Conservation (phyloP, 2,113 vertebrate species). For the Clarias macrocephalus region DNA sequence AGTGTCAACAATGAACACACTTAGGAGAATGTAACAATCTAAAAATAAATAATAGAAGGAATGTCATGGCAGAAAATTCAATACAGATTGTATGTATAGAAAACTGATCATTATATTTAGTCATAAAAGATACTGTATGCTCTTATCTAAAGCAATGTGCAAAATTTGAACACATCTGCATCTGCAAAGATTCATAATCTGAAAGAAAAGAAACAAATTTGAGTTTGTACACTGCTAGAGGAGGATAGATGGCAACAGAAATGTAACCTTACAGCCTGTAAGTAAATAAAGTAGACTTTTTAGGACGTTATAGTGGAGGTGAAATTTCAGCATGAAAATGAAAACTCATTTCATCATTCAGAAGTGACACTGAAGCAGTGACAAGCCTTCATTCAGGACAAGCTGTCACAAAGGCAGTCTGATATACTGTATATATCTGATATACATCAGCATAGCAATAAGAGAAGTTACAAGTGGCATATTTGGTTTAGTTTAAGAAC, state of each 20-base stretch:
- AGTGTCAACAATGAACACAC: background rate
- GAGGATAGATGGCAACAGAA: background rate
- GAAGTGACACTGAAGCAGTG: background rate
- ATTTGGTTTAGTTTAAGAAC: too few species aligned
- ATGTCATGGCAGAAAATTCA: background rate
- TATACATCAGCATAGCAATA: background rate
- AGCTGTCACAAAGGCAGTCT: background rate
- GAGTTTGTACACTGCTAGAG: background rate
- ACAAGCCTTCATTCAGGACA: background rate
- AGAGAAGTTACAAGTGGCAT: background rate
- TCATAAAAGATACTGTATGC: too few species aligned
- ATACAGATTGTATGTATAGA: background rate
- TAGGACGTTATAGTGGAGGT: background rate
- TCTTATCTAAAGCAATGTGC: too few species aligned
- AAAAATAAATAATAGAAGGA: background rate
- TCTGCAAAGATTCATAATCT: background rate
- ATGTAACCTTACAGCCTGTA: background rate
- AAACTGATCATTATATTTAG: background rate
- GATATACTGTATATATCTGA: background rate
- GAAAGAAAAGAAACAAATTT: background rate
- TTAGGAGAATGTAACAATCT: background rate
- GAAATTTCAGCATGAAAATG: background rate
- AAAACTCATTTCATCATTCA: background rate
- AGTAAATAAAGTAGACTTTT: background rate
- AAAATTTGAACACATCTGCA: background rate